Evolutionary conservation across 1,140 invertebrate species (phyloP).

Genomic region (Riptortus pedestris): DNA sequence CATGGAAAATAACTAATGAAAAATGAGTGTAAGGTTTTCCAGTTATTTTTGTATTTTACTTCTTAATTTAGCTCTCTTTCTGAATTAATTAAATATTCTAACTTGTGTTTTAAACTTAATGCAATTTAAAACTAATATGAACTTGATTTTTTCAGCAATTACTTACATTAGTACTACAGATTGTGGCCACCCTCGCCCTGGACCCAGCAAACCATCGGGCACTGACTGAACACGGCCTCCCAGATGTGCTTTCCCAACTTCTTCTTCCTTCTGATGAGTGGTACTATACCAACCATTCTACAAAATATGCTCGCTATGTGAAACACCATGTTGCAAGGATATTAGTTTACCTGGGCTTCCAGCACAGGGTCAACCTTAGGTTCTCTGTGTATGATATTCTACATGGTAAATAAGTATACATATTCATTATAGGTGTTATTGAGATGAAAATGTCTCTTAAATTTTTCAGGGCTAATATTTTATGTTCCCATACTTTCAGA

Average conservation of each 20-base stretch:
- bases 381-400: conserved; percentile 41
- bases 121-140: too few relatives aligned
- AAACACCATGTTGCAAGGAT: conserved; percentile 60
- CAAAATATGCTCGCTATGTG: conserved; percentile 56
- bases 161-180: conserved; percentile 55
- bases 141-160: conserved; percentile 54
- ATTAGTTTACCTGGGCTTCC: conserved; percentile 46
- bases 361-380: conserved; percentile 39
- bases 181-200: conserved; percentile 51
- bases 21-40: too few relatives aligned
- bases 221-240: conserved; percentile 49
- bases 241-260: conserved; percentile 54
- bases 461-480: too few relatives aligned
- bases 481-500: conserved; percentile 33
- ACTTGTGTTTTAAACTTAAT: too few relatives aligned
- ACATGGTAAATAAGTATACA: conserved; percentile 32
- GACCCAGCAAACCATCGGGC: conserved; percentile 45
- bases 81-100: too few relatives aligned
- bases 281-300: conserved; percentile 62
- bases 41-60: too few relatives aligned
- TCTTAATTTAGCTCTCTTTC: too few relatives aligned
- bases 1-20: too few relatives aligned
- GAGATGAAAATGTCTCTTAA: background rate
- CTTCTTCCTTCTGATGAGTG: conserved; percentile 61
- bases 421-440: background rate